phyloP scores from a whole-genome alignment of 2,888 invertebrate species.

The Ashinkailepas kermadecensis region DNA sequence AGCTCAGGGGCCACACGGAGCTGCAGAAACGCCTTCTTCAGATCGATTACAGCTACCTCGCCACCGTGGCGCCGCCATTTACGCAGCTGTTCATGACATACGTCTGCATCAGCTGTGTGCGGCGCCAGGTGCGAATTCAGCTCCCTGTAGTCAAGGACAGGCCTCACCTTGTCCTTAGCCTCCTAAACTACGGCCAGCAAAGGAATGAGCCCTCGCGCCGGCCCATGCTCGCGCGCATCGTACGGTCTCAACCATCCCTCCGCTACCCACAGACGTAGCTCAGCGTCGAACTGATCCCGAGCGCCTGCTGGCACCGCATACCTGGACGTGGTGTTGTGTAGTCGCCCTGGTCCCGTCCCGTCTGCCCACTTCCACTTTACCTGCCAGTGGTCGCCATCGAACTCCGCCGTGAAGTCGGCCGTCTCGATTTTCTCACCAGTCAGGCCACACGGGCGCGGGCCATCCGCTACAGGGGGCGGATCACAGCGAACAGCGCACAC shows the following conservation, averaged over 20 bases:
- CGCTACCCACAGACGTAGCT: neutral
- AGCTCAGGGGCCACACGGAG: slow-evolving; percentile 21
- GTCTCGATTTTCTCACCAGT: neutral
- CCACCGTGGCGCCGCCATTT: slow-evolving; percentile 18
- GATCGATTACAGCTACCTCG: slow-evolving; percentile 19
- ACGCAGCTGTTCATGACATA: slow-evolving; percentile 19
- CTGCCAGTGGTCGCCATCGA: neutral
- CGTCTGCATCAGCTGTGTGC: slow-evolving; percentile 18
- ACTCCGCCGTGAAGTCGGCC: neutral
- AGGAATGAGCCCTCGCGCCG: neutral
- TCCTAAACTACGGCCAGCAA: neutral
- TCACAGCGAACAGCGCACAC: neutral
- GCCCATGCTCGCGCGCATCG: neutral
- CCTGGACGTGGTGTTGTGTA: neutral
- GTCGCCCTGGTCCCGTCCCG: neutral
- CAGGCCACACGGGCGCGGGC: neutral
- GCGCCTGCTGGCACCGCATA: neutral
- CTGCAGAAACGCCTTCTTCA: slow-evolving; percentile 20
- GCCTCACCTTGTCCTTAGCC: slow-evolving; percentile 16
- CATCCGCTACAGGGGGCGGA: no score
- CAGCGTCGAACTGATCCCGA: neutral
- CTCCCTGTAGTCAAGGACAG: slow-evolving; percentile 25
- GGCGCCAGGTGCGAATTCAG: slow-evolving; percentile 22
- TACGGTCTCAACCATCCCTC: neutral
- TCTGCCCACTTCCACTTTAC: neutral